These are phyloP conservation scores for Halcyon badia DNA, from an alignment of 2,797 vertebrate species.

Conservation along the genomic window DNA sequence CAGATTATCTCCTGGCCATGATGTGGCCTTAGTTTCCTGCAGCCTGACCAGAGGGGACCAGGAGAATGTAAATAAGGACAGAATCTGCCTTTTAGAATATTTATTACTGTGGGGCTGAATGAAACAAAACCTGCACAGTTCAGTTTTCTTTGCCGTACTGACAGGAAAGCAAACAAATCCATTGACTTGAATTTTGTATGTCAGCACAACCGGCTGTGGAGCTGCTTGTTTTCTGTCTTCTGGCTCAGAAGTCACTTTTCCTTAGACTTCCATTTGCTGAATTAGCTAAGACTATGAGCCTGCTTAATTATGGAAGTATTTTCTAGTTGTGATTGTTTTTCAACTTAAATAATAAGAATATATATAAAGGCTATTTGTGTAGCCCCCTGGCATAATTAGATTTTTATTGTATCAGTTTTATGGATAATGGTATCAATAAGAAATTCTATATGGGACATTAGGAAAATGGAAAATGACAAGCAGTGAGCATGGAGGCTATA, in stretches of 20 bases:
- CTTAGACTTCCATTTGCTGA: neutral
- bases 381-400: neutral
- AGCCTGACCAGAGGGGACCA: neutral
- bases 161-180: neutral
- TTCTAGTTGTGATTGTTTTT: neutral
- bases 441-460: neutral
- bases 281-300: neutral
- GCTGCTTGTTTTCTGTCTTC: neutral
- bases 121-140: neutral
- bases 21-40: neutral
- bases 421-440: neutral
- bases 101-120: neutral
- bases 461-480: neutral
- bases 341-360: neutral
- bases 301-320: neutral
- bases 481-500: neutral
- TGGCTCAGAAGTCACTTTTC: neutral
- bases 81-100: neutral
- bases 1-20: neutral
- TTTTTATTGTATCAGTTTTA: neutral
- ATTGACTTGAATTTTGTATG: neutral
- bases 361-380: neutral
- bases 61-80: neutral
- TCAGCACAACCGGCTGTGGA: neutral
- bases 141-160: neutral